Conservation (phyloP, 2,888 invertebrate genomes). For the Stenoptilia bipunctidactyla region DNA sequence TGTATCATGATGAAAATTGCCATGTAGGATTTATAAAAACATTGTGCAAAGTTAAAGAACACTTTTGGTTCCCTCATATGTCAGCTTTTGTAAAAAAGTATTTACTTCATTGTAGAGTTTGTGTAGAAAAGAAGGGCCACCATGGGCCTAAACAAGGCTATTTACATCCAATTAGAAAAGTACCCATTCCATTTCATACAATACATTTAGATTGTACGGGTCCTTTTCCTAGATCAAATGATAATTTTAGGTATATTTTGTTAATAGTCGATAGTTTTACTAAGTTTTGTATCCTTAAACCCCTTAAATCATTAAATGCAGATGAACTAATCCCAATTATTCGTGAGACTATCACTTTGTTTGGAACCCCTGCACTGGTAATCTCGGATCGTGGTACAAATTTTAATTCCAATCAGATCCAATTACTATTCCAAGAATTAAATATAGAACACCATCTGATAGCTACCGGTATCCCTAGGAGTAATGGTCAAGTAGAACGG, state of each 20-base stretch:
- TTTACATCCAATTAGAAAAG: slow-evolving; percentile 16
- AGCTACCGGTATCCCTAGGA: slow-evolving; percentile 12
- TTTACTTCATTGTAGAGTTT: slow-evolving; percentile 12
- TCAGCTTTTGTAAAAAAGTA: slow-evolving; percentile 12
- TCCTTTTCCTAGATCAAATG: slow-evolving; percentile 14
- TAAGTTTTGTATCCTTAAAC: slow-evolving; percentile 21
- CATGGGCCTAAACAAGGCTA: slow-evolving; percentile 14
- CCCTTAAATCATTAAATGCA: slow-evolving; percentile 16
- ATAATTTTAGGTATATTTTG: slow-evolving; percentile 19
- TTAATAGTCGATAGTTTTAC: slow-evolving; percentile 22
- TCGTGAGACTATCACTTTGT: slow-evolving; percentile 16
- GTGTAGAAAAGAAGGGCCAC: slow-evolving; percentile 12
- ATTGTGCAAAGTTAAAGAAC: slow-evolving; percentile 9
- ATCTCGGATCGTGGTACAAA: slow-evolving; percentile 15
- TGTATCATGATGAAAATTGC: slow-evolving; percentile 17
- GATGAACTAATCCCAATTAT: slow-evolving; percentile 15
- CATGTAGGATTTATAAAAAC: slow-evolving; percentile 11
- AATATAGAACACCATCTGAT: slow-evolving; percentile 13
- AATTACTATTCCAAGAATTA: slow-evolving; percentile 7
- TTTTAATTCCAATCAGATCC: slow-evolving; percentile 10
- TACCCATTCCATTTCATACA: slow-evolving; percentile 20
- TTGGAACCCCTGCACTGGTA: slow-evolving; percentile 10
- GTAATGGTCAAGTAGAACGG: slow-evolving; percentile 12
- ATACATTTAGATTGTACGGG: slow-evolving; percentile 23
- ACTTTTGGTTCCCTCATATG: slow-evolving; percentile 19